Conservation (phyloP, 2,113 vertebrate genomes). For the Cebidichthys violaceus region DNA sequence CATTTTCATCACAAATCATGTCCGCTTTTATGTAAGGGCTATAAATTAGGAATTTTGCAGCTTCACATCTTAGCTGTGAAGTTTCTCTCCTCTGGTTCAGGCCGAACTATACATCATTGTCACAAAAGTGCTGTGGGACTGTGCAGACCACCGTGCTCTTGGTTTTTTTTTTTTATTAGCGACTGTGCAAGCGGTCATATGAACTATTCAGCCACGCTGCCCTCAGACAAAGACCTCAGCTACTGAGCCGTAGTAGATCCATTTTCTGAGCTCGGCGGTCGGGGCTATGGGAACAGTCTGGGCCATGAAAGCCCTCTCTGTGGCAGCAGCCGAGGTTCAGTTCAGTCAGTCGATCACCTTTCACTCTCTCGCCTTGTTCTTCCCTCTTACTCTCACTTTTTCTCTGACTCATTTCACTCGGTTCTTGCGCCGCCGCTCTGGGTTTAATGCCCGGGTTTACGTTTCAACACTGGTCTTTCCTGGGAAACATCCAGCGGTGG, state of each 20-base stretch:
- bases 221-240: constrained; percentile 50
- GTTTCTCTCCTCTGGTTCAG: constrained; percentile 23
- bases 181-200: constrained; percentile 27
- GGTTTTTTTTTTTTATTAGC: constrained; percentile 55
- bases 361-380: constrained; percentile 30
- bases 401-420: constrained; percentile 22
- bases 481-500: constrained; percentile 61
- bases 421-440: constrained; percentile 36
- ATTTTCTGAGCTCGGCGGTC: constrained; percentile 64
- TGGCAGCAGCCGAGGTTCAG: constrained; percentile 60
- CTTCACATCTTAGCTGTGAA: constrained; percentile 19
- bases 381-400: constrained; percentile 31
- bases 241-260: constrained; percentile 47
- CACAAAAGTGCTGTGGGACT: constrained; percentile 31
- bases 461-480: constrained; percentile 67
- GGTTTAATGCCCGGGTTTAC: constrained; percentile 68
- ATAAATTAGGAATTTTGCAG: constrained; percentile 14
- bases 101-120: constrained; percentile 30
- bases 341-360: constrained; percentile 71
- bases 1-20: constrained; percentile 17
- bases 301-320: constrained; percentile 80
- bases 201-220: constrained; percentile 25
- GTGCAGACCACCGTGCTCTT: constrained; percentile 37
- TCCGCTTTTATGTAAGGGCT: constrained; percentile 10
- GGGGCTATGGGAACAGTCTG: constrained; percentile 72